Percentiles rank a stretch among this genome's conserved stretches.
Evolutionary conservation across 2,113 vertebrate genomes (phyloP).

Genomic region (Anthoscopus minutus): DNA sequence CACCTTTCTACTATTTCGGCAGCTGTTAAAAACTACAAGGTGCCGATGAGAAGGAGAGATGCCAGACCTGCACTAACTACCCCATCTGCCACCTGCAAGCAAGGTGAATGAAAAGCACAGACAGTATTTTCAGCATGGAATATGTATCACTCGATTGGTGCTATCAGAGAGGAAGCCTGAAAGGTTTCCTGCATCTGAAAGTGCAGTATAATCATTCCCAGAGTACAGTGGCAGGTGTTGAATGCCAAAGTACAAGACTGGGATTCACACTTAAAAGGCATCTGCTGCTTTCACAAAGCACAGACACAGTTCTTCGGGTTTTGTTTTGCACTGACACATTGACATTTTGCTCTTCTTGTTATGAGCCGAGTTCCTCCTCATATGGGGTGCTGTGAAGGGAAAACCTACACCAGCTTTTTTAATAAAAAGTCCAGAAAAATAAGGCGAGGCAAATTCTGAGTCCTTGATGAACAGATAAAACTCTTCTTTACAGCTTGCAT

Average conservation of each 20-base stretch:
- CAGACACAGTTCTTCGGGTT: neutral
- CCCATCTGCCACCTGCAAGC: neutral
- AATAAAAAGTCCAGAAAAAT: neutral
- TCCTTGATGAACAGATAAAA: neutral
- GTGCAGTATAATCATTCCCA: neutral
- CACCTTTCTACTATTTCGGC: neutral
- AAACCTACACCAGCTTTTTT: neutral
- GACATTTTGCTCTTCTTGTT: neutral
- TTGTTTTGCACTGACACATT: neutral
- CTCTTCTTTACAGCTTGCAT: neutral
- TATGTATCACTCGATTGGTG: neutral
- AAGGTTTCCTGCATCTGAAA: neutral
- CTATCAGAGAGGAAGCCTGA: neutral
- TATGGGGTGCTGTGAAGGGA: neutral
- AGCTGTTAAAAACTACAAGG: neutral
- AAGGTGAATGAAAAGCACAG: neutral
- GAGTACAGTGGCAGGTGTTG: neutral
- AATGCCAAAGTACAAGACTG: neutral
- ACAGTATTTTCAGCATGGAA: neutral
- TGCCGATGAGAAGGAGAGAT: neutral
- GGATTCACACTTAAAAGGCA: neutral
- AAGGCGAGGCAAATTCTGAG: neutral
- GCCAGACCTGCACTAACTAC: neutral
- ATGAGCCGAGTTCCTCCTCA: neutral
- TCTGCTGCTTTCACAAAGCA: neutral